These are phyloP conservation scores for Drosophila melanosoma DNA, from an alignment of 2,888 invertebrate species.

Conservation along the genomic window DNA sequence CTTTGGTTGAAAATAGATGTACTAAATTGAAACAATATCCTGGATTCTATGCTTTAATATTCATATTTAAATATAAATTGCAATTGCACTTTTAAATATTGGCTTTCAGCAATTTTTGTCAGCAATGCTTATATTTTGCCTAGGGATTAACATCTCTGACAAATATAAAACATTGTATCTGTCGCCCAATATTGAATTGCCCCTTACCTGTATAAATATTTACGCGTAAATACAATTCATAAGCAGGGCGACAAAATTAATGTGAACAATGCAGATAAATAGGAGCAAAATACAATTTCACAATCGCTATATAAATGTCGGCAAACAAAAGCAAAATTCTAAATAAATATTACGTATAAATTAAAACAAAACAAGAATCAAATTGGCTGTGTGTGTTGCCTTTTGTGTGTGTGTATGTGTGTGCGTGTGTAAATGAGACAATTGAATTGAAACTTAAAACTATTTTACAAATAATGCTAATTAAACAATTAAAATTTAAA, in stretches of 20 bases:
- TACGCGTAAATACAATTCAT: slow-evolving; percentile 24
- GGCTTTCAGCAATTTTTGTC: neutral
- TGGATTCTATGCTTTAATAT: neutral
- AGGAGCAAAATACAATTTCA: slow-evolving; percentile 28
- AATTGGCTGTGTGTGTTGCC: slow-evolving; percentile 8
- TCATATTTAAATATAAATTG: neutral
- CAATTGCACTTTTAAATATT: neutral
- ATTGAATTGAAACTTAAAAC: neutral
- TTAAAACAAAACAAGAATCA: slow-evolving; percentile 52
- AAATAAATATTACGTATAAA: slow-evolving; percentile 56
- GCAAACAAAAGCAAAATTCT: slow-evolving; percentile 43
- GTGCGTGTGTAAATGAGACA: neutral
- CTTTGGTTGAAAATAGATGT: neutral
- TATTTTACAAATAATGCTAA: neutral
- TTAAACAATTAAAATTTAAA: neutral
- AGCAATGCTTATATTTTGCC: neutral
- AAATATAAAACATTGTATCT: neutral
- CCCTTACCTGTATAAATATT: slow-evolving; percentile 24
- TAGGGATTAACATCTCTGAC: neutral
- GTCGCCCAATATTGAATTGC: neutral
- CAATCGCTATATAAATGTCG: slow-evolving; percentile 29
- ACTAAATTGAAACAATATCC: neutral
- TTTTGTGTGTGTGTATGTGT: neutral
- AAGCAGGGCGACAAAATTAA: slow-evolving; percentile 28
- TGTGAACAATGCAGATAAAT: slow-evolving; percentile 18